Evolutionary conservation across 2,113 vertebrate genomes (phyloP).

Genomic region (Onychostoma macrolepis): DNA sequence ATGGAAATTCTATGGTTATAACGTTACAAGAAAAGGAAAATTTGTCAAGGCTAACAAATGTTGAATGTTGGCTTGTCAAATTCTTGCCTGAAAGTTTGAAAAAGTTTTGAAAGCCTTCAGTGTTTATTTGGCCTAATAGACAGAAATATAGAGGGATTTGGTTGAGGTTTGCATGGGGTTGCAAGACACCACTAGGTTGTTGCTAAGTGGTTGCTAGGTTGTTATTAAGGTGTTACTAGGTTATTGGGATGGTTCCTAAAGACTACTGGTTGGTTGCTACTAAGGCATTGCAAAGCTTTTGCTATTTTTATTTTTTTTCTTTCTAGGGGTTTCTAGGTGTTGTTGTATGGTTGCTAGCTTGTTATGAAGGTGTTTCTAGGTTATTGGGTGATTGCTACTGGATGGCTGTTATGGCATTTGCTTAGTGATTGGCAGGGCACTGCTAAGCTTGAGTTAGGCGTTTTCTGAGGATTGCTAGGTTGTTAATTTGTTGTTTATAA

Average conservation of each 20-base stretch:
- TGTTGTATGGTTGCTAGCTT: neutral
- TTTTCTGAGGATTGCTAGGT: neutral
- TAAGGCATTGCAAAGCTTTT: neutral
- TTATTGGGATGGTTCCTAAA: neutral
- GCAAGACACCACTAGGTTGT: too few species aligned
- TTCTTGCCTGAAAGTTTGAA: neutral
- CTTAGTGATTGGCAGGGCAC: neutral
- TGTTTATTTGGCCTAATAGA: neutral
- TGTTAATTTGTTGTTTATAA: neutral
- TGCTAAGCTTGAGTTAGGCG: neutral
- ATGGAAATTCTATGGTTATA: slow-evolving; percentile 1
- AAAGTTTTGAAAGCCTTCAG: neutral
- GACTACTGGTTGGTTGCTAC: neutral
- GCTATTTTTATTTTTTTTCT: neutral
- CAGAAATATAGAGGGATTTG: neutral
- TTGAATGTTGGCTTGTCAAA: neutral
- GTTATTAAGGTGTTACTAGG: neutral
- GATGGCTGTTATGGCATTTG: neutral
- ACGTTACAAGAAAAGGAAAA: neutral
- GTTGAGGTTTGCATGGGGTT: too few species aligned
- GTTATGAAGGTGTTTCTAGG: neutral
- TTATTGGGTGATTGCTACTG: neutral
- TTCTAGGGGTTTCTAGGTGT: neutral
- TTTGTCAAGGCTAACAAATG: neutral
- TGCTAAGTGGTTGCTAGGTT: neutral